Evolutionary conservation across 2,888 invertebrate species (phyloP).

Genomic region (Nomada goodeniana): DNA sequence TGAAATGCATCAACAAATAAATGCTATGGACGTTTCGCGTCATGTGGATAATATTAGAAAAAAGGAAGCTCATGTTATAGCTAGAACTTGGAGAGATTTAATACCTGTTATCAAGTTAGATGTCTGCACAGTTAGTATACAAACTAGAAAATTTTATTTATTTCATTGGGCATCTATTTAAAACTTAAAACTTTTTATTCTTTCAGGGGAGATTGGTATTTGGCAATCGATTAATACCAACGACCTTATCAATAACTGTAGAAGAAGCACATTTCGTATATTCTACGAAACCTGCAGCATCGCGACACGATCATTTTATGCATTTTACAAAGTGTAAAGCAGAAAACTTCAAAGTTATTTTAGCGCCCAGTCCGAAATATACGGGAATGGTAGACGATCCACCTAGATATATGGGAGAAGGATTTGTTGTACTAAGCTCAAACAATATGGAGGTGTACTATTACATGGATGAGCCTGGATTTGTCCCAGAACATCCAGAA

Average conservation of each 20-base stretch:
- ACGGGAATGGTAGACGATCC: constrained; percentile 97
- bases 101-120: constrained; percentile 98
- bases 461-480: constrained; percentile 98
- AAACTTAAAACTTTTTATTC: constrained; percentile 16
- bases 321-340: constrained; percentile 97
- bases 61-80: constrained; percentile 92
- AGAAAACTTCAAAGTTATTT: constrained; percentile 97
- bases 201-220: constrained; percentile 94
- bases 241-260: constrained; percentile 95
- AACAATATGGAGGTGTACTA: constrained; percentile 97
- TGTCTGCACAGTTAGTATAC: constrained; percentile 90
- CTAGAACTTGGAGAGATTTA: constrained; percentile 96
- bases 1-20: constrained; percentile 79
- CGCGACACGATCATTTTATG: constrained; percentile 97
- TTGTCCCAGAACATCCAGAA: constrained; percentile 96
- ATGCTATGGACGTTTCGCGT: constrained; percentile 81
- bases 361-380: constrained; percentile 98
- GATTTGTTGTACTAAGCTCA: constrained; percentile 98
- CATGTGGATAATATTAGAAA: constrained; percentile 84
- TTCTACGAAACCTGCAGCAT: constrained; percentile 97
- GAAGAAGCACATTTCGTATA: constrained; percentile 98
- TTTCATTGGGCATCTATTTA: neutral
- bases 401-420: constrained; percentile 98
- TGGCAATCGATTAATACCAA: constrained; percentile 97
- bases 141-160: neutral